Conservation (phyloP, 2,797 vertebrate genomes). For the Chloroceryle inda region DNA sequence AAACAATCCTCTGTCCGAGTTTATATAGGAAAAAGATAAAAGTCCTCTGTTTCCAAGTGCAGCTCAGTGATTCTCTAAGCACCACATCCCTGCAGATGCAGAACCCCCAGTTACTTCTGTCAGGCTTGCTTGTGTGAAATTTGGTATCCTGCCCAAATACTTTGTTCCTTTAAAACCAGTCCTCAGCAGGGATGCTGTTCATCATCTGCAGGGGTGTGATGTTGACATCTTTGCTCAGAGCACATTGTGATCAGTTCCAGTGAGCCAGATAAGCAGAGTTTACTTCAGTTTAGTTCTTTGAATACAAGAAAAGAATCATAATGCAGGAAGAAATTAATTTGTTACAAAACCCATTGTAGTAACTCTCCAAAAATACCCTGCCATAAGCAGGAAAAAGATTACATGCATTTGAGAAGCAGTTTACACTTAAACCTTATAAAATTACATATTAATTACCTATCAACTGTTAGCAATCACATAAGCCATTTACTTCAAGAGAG, state of each 20-base stretch:
- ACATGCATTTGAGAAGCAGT: neutral
- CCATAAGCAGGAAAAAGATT: neutral
- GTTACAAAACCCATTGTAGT: neutral
- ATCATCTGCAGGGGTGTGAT: neutral
- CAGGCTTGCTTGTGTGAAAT: neutral
- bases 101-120: neutral
- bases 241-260: neutral
- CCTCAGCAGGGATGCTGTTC: neutral
- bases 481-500: neutral
- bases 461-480: neutral
- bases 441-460: neutral
- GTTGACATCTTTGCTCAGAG: neutral
- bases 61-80: neutral
- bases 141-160: neutral
- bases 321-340: neutral
- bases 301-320: neutral
- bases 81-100: neutral
- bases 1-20: neutral
- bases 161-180: slow-evolving; percentile 14
- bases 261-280: neutral
- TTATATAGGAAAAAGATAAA: neutral
- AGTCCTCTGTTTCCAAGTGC: neutral
- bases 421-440: neutral
- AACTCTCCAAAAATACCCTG: neutral
- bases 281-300: neutral